Conservation (phyloP, 2,797 vertebrate species). For the Gorsachius magnificus region DNA sequence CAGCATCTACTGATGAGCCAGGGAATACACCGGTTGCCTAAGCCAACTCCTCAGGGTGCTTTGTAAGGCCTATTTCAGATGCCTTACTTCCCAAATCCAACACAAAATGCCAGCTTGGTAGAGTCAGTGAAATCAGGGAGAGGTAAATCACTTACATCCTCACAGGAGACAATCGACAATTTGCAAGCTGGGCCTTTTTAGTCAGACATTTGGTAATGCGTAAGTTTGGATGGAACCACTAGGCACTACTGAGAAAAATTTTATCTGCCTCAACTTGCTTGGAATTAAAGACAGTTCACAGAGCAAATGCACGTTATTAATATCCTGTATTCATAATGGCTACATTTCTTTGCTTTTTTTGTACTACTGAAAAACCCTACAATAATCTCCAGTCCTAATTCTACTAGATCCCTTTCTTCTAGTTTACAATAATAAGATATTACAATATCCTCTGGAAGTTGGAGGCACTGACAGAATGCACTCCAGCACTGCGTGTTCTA, state of each 20-base stretch:
- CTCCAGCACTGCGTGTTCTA: slow-evolving; percentile 52
- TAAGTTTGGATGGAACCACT: not conserved
- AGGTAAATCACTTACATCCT: not conserved
- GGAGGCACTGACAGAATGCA: slow-evolving; percentile 38
- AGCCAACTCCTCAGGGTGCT: not conserved
- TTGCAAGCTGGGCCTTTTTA: not conserved
- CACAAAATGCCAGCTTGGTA: accelerated
- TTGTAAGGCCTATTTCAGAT: not conserved
- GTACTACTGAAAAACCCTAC: slow-evolving; percentile 19
- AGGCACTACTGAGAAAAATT: not conserved
- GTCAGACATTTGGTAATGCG: not conserved
- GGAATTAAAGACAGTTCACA: slow-evolving; percentile 17
- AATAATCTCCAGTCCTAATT: slow-evolving; percentile 56
- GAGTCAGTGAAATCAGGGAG: not conserved
- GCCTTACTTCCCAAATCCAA: not conserved
- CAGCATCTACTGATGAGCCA: not conserved
- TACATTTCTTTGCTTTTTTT: slow-evolving; percentile 21
- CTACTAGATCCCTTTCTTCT: slow-evolving; percentile 46
- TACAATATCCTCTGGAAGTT: slow-evolving; percentile 52
- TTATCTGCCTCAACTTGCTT: slow-evolving; percentile 3
- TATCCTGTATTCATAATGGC: slow-evolving; percentile 17
- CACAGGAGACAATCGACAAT: not conserved
- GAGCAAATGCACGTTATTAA: slow-evolving; percentile 47
- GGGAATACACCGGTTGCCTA: not conserved
- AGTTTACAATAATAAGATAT: slow-evolving; percentile 46